Percentiles rank a stretch among this genome's conserved stretches.
Evolutionary conservation across 2,888 invertebrate genomes (phyloP).

Genomic region (Cryptocephalus moraei): DNA sequence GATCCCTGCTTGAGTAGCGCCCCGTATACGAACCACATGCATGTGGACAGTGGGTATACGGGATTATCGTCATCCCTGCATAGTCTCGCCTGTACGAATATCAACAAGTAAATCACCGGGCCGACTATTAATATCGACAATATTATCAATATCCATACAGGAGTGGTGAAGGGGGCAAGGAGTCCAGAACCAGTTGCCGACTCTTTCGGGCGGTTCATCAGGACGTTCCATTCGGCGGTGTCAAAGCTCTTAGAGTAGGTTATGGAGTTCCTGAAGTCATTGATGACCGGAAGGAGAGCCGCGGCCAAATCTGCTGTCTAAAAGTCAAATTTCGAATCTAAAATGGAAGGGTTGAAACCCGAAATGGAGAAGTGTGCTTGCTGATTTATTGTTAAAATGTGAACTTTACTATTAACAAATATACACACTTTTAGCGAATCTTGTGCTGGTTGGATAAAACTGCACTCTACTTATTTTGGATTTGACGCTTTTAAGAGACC

Average conservation of each 20-base stretch:
- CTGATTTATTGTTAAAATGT: too few relatives aligned
- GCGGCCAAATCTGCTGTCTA: constrained; percentile 71
- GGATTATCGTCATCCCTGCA: constrained; percentile 48
- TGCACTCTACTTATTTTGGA: too few relatives aligned
- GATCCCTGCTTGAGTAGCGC: constrained; percentile 82
- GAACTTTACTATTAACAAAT: too few relatives aligned
- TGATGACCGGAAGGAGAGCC: constrained; percentile 58
- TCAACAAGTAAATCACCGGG: constrained; percentile 64
- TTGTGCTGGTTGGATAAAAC: too few relatives aligned
- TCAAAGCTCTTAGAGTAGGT: constrained; percentile 57
- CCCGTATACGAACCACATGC: constrained; percentile 82
- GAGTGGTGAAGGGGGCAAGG: constrained; percentile 66
- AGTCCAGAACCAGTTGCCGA: constrained; percentile 77
- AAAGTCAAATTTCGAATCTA: constrained; percentile 9
- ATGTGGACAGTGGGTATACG: constrained; percentile 54
- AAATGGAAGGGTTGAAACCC: background rate
- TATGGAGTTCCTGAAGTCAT: constrained; percentile 45
- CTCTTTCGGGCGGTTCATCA: constrained; percentile 69
- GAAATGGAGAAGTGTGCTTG: too few relatives aligned
- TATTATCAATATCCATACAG: constrained; percentile 53
- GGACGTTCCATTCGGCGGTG: constrained; percentile 67
- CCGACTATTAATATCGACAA: constrained; percentile 63
- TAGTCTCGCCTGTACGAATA: constrained; percentile 51
- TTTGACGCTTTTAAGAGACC: too few relatives aligned
- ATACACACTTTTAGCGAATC: too few relatives aligned